Percentiles rank a stretch among this genome's conserved stretches.
phyloP scores from a whole-genome alignment of 2,888 invertebrate species.

The Pandemis corylana region DNA sequence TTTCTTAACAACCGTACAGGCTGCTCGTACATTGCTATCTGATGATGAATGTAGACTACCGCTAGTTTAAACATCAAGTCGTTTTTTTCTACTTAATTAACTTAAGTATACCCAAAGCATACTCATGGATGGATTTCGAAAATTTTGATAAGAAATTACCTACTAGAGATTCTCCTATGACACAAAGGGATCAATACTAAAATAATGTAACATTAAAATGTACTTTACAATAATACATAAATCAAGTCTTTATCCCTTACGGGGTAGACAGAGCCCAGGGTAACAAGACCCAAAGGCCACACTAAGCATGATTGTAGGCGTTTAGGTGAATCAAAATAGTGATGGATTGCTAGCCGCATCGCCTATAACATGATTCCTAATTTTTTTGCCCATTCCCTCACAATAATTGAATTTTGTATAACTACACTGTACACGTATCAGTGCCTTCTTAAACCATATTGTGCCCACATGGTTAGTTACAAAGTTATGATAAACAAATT shows the following conservation, averaged over 20 bases:
- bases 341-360: too few species aligned
- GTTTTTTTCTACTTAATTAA: background rate
- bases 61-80: background rate
- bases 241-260: too few species aligned
- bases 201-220: background rate
- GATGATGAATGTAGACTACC: background rate
- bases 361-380: too few species aligned
- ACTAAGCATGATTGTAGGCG: too few species aligned
- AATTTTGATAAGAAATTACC: background rate
- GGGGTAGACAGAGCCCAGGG: too few species aligned
- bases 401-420: conserved; percentile 2
- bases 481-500: background rate
- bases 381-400: too few species aligned
- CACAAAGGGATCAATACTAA: background rate
- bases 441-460: background rate
- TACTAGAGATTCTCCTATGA: conserved; percentile 25
- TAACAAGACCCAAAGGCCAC: too few species aligned
- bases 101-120: background rate
- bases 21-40: background rate
- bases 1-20: background rate
- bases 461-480: background rate
- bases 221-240: background rate
- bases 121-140: conserved; percentile 17
- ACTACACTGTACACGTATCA: background rate
- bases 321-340: too few species aligned